phyloP scores from a whole-genome alignment of 2,797 vertebrate genomes.

The Betta splendens region DNA sequence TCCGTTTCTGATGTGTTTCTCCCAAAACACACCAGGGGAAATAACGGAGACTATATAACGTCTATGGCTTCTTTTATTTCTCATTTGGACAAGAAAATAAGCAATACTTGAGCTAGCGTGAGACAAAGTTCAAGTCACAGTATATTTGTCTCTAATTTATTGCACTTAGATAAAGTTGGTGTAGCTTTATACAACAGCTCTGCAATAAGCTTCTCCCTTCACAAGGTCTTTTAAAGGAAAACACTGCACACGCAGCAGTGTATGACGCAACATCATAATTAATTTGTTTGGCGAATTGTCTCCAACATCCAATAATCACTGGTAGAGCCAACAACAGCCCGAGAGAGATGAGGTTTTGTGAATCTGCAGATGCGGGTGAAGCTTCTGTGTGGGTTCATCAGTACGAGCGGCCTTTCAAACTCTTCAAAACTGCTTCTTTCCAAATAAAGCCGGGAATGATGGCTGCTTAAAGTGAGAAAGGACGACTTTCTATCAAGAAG shows the following conservation, averaged over 20 bases:
- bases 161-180: no score
- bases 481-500: not conserved
- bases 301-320: not conserved
- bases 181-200: no score
- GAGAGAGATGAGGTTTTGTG: not conserved
- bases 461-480: not conserved
- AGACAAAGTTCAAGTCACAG: no score
- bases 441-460: not conserved
- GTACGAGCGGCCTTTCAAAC: not conserved
- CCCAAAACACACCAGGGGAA: no score
- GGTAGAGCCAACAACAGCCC: not conserved
- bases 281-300: not conserved
- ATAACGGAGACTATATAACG: no score
- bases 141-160: no score
- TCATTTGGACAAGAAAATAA: no score
- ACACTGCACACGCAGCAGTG: not conserved
- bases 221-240: no score
- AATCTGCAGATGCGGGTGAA: not conserved
- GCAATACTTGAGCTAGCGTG: no score
- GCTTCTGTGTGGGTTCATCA: not conserved
- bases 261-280: not conserved
- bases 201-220: no score
- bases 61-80: no score
- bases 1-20: no score
- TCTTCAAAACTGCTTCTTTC: not conserved